Base-by-base conservation (phyloP, 2,888 invertebrate species). In the Julus scandinavius region DNA sequence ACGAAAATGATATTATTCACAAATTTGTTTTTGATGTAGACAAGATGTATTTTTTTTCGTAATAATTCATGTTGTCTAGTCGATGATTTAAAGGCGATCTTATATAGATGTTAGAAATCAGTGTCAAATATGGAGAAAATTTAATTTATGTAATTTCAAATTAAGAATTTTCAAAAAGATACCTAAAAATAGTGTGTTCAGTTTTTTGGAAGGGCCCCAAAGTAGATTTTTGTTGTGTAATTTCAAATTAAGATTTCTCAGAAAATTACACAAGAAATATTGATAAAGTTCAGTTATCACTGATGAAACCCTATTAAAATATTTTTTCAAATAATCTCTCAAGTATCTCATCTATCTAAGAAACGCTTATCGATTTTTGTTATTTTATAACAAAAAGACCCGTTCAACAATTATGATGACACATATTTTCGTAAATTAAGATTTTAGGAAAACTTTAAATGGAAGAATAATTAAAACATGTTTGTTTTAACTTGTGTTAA, bases 11-110 rank as follows among this genome's bases (percentile, higher is more conserved):
- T 3, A 63, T n/a, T n/a, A n/a, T n/a, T n/a, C 15, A 58, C 58
- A 4, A 17, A 58, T 17, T 58, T 58, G 17, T 1, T 58, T 58
- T 1, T 2, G 4, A 58, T 72, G 6, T 80, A 38, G 13, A 29
- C 13, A 29, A 38, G 41, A 54, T 13, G 9, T 17, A 11, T 7
- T 54, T 54, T 54, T 80, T 80, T 80, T 80, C 80, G 80, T 80
- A 13, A 80, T 80, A 80, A 80, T 80, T 80, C 80, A 80, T 80
- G 80, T 29, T 80, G 80, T 80, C 38, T 80, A 13, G 1, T 80
- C 38, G 38, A 13, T 38, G 29, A 80, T 80, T 54, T 80, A 13
- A 11, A 13, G 38, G 80, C 80, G 38, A 15, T 80, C 80, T 80
- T 80, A 80, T 38, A 80, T 80, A 80, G 38, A 80, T 80, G 80